phyloP scores from a whole-genome alignment of 2,797 vertebrate species.

The Ptychadena robeensis region DNA sequence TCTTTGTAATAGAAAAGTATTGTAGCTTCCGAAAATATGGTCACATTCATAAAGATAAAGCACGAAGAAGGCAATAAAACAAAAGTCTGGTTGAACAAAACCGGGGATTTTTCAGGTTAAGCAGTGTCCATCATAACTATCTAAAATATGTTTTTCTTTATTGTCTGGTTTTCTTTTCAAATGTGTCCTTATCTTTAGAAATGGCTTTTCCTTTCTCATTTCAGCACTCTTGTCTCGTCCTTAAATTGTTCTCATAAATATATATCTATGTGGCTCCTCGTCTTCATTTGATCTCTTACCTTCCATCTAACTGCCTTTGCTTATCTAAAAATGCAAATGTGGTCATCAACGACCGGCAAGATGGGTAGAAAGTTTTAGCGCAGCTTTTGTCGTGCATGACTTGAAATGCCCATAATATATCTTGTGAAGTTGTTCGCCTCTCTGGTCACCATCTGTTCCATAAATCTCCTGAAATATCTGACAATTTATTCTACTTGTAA shows the following conservation, averaged over 20 bases:
- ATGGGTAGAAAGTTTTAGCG: constrained; percentile 28
- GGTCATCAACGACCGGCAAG: background rate
- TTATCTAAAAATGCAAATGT: constrained; percentile 58
- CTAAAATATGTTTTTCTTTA: no score
- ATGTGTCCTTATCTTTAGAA: background rate
- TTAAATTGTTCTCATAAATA: constrained; percentile 34
- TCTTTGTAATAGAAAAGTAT: no score
- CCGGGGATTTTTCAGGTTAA: background rate
- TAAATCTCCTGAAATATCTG: constrained; percentile 58
- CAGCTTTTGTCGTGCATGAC: constrained; percentile 53
- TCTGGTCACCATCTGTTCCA: constrained; percentile 59
- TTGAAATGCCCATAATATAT: constrained; percentile 53
- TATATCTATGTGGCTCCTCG: constrained; percentile 30
- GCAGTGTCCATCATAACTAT: background rate
- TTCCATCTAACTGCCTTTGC: constrained; percentile 21
- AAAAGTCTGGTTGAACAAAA: no score
- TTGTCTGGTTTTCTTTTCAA: background rate
- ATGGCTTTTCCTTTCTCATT: constrained; percentile 45
- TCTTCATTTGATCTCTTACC: constrained; percentile 40
- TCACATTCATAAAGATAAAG: no score
- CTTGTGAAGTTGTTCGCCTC: constrained; percentile 51
- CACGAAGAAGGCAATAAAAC: background rate
- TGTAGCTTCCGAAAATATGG: no score
- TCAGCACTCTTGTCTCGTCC: constrained; percentile 31
- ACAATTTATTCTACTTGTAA: constrained; percentile 57